These are phyloP conservation scores for Corythornis cristatus DNA, from an alignment of 2,113 vertebrate species.

Conservation along the genomic window DNA sequence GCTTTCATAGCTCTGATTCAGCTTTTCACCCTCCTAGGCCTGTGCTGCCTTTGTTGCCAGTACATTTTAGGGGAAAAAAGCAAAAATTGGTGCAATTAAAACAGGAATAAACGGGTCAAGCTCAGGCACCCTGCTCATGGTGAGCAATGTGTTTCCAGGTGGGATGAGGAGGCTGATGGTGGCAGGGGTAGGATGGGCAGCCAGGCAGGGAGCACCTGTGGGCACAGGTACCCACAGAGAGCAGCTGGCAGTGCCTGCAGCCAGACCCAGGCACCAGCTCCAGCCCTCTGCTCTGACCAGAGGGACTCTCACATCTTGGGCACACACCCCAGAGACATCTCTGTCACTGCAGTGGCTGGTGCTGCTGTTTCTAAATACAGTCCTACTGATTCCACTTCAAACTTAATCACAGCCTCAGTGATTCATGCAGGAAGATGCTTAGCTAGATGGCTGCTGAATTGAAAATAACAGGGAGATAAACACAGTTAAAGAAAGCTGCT, in stretches of 20 bases:
- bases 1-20: constrained; percentile 1
- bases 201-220: rapidly evolving
- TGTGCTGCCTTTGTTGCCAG: neutral
- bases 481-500: neutral
- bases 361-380: neutral
- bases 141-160: rapidly evolving
- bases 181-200: neutral
- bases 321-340: neutral
- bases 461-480: neutral
- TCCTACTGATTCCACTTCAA: neutral
- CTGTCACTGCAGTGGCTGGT: neutral
- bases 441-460: neutral
- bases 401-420: neutral
- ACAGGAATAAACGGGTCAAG: neutral
- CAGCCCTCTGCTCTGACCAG: neutral
- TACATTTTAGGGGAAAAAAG: neutral
- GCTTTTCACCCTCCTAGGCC: neutral
- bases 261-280: rapidly evolving
- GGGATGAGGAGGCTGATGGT: neutral
- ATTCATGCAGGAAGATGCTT: neutral
- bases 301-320: rapidly evolving
- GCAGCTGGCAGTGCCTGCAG: rapidly evolving
- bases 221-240: neutral
- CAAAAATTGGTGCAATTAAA: neutral
- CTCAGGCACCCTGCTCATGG: neutral